Evolutionary conservation across 2,113 vertebrate species (phyloP).

Genomic region (Caranx melampygus): DNA sequence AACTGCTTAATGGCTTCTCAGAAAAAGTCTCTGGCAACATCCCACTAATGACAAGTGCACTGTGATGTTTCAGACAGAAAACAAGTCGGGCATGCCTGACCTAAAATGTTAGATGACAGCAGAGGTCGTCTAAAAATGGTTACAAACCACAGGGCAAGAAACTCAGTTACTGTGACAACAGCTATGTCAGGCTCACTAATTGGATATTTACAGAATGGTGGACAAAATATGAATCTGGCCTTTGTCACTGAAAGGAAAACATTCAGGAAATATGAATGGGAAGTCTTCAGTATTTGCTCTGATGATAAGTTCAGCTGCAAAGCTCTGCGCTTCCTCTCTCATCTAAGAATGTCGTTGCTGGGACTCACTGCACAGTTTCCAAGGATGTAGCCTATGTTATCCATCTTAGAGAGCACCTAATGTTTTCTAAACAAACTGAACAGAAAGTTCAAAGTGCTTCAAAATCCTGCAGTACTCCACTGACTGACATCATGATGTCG

Average conservation of each 20-base stretch:
- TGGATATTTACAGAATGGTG: constrained; percentile 81
- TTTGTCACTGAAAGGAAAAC: constrained; percentile 65
- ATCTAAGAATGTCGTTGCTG: not conserved
- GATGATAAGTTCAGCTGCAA: constrained; percentile 42
- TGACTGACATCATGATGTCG: constrained; percentile 18
- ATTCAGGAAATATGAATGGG: constrained; percentile 59
- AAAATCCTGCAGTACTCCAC: not conserved
- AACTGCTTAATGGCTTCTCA: not conserved
- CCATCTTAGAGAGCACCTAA: constrained; percentile 9
- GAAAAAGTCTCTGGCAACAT: constrained; percentile 43
- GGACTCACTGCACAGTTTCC: not conserved
- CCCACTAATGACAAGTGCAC: constrained; percentile 53
- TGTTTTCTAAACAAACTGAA: constrained; percentile 28
- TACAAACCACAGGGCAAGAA: constrained; percentile 81
- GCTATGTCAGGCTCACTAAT: constrained; percentile 72
- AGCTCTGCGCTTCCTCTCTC: constrained; percentile 38
- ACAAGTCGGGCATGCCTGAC: constrained; percentile 8
- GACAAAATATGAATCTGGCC: constrained; percentile 76
- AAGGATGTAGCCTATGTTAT: constrained; percentile 32
- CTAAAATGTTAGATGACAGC: constrained; percentile 74
- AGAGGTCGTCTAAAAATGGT: constrained; percentile 84
- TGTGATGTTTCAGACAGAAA: constrained; percentile 53
- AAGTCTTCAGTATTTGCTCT: constrained; percentile 52
- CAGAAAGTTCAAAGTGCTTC: constrained; percentile 7
- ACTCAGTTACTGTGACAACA: constrained; percentile 58